Conservation (phyloP, 2,113 vertebrate species). For the Muscicapa adusta region DNA sequence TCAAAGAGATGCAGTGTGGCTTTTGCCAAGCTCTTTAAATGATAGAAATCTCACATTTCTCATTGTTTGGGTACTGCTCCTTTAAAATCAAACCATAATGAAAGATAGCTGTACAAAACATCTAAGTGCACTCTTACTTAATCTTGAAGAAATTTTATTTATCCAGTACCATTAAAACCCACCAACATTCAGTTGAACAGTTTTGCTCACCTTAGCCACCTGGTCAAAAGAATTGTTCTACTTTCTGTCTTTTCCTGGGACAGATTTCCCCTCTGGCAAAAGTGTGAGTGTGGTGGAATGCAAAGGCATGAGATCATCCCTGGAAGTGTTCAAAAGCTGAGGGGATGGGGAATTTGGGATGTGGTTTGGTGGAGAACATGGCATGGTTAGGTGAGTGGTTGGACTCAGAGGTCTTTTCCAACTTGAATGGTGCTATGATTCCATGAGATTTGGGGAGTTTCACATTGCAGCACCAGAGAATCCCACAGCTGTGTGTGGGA, state of each 20-base stretch:
- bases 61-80: background rate
- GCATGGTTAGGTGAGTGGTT: background rate
- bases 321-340: background rate
- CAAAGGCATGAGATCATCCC: background rate
- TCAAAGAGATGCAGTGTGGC: background rate
- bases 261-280: background rate
- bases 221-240: background rate
- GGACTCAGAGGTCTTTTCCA: background rate
- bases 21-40: slow-evolving; percentile 30
- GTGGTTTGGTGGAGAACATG: background rate
- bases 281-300: fast-evolving
- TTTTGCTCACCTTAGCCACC: background rate
- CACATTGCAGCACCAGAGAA: background rate
- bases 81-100: slow-evolving; percentile 20
- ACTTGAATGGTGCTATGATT: background rate
- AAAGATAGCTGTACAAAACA: background rate
- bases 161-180: background rate
- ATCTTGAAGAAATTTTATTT: background rate
- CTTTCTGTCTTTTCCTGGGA: background rate
- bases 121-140: background rate
- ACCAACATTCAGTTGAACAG: background rate
- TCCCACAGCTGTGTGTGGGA: background rate
- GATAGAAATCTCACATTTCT: slow-evolving; percentile 10
- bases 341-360: background rate
- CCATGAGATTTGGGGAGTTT: background rate